Evolutionary conservation across 1,140 invertebrate genomes (phyloP).

Genomic region (Drosophila bocki): DNA sequence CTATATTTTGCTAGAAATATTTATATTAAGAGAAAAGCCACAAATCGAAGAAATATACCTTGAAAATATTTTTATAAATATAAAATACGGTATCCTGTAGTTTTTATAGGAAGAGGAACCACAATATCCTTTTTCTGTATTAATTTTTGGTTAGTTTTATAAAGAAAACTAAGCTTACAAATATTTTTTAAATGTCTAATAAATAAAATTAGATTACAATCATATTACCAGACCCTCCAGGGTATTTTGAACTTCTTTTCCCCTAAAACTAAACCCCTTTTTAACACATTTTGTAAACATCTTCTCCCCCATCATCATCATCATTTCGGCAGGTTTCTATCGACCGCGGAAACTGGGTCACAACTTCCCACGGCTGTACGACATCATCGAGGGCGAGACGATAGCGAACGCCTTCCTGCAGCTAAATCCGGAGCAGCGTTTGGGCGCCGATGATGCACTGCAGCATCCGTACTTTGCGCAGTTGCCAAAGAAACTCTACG

Average conservation of each 20-base stretch:
- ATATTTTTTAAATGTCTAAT: not conserved
- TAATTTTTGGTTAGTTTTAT: not conserved
- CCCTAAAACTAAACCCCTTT: not conserved
- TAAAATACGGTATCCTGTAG: not conserved
- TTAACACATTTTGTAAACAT: slow-evolving; percentile 13
- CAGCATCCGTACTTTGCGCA: slow-evolving; percentile 95
- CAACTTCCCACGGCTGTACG: slow-evolving; percentile 94
- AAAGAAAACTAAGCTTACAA: not conserved
- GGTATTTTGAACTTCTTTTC: not conserved
- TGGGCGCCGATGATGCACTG: slow-evolving; percentile 95
- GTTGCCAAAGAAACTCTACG: slow-evolving; percentile 94
- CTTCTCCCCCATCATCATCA: not conserved
- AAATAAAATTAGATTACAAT: not conserved
- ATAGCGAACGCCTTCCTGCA: slow-evolving; percentile 94
- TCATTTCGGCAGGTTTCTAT: slow-evolving; percentile 87
- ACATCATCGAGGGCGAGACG: slow-evolving; percentile 94
- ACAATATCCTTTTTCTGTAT: no score
- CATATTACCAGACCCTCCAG: not conserved
- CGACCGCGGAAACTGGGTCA: slow-evolving; percentile 91
- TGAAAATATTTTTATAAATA: no score
- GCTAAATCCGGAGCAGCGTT: slow-evolving; percentile 94
- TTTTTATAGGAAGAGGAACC: not conserved
- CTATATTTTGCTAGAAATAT: not conserved
- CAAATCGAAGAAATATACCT: not conserved
- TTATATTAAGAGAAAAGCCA: not conserved